Conservation (phyloP, 2,888 invertebrate species). For the Agonopterix arenella region DNA sequence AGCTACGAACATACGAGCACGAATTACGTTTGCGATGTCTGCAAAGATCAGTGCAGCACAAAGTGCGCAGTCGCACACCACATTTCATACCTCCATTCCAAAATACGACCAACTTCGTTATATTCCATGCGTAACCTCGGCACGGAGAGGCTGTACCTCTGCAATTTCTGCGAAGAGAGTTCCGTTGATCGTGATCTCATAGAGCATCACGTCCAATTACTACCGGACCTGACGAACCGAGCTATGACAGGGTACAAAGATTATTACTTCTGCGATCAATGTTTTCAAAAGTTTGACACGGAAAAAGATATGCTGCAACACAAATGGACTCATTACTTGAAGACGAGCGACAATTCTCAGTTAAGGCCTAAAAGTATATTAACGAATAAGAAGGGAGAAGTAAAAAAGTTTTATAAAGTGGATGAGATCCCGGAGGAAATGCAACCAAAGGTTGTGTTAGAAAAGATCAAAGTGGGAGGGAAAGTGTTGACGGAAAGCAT, state of each 20-base stretch:
- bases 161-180: conserved; percentile 54
- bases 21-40: conserved; percentile 49
- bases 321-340: conserved; percentile 59
- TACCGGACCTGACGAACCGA: conserved; percentile 48
- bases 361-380: conserved; percentile 17
- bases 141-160: conserved; percentile 39
- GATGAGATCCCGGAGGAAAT: conserved; percentile 40
- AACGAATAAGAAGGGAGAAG: conserved; percentile 9
- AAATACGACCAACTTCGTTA: conserved; percentile 30
- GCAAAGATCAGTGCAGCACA: conserved; percentile 48
- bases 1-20: conserved; percentile 41
- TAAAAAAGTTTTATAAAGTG: conserved; percentile 30
- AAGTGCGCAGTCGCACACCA: conserved; percentile 54
- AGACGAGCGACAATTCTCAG: conserved; percentile 38
- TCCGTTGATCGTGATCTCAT: conserved; percentile 40
- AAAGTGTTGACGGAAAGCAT: conserved; percentile 8
- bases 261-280: conserved; percentile 57
- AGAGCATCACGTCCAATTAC: conserved; percentile 34
- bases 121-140: conserved; percentile 38
- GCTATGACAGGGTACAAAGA: conserved; percentile 51
- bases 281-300: conserved; percentile 44
- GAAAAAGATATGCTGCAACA: conserved; percentile 57
- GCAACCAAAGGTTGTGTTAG: conserved; percentile 38
- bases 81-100: conserved; percentile 44
- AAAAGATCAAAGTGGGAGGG: conserved; percentile 27